These are phyloP conservation scores for Grallaria varia DNA, from an alignment of 2,113 vertebrate species.

Conservation along the genomic window DNA sequence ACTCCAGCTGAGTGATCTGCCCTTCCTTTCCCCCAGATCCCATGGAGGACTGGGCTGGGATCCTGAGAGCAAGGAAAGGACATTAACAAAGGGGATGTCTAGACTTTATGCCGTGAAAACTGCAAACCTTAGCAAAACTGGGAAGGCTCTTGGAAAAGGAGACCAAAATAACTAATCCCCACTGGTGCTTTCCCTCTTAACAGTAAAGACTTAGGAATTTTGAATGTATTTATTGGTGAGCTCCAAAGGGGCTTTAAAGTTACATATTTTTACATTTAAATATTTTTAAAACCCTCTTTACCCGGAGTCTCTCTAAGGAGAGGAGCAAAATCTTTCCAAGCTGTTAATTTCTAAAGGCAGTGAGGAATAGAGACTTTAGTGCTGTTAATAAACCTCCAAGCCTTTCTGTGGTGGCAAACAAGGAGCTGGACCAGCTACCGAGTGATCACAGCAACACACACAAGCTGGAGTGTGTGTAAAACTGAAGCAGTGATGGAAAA, in stretches of 20 bases:
- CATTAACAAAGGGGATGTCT: background rate
- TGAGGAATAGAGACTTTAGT: background rate
- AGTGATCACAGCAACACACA: background rate
- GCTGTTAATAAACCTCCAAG: background rate
- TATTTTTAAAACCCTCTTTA: background rate
- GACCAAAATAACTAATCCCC: background rate
- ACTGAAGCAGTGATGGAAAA: too few species aligned
- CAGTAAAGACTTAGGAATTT: background rate
- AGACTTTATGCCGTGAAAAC: background rate
- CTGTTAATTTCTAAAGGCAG: background rate
- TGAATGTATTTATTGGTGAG: background rate
- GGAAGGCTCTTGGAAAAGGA: background rate
- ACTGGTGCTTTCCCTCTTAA: background rate
- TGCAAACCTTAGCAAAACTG: background rate
- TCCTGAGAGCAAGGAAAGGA: background rate
- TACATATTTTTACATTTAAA: background rate
- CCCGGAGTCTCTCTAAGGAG: background rate
- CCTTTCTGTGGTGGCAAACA: background rate
- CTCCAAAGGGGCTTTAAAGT: background rate
- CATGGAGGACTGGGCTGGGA: background rate
- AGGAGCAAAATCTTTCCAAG: background rate
- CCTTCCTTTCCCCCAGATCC: background rate
- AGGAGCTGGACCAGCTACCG: background rate
- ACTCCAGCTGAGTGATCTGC: background rate
- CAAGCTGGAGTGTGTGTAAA: fast-evolving